A percentile compares a stretch with the other conserved stretches of the same genome.
Conservation (phyloP, 2,797 vertebrate species). For the Tiaroga cobitis region DNA sequence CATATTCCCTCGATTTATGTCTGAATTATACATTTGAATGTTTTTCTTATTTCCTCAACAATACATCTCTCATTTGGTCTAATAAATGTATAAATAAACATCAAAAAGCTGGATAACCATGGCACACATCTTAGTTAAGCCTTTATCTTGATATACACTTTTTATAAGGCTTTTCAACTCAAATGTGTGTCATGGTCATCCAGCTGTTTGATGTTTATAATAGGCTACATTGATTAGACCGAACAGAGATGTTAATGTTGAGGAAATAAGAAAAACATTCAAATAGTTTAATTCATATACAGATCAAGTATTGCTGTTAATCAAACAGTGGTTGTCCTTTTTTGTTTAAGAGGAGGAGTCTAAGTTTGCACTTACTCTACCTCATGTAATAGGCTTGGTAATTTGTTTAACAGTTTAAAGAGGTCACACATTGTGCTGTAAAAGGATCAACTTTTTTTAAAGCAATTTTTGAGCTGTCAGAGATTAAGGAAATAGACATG, state of each 20-base stretch:
- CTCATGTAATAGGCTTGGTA: neutral
- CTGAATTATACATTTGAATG: neutral
- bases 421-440: neutral
- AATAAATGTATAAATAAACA: neutral
- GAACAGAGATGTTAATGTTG: neutral
- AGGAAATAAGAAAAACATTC: neutral
- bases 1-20: neutral
- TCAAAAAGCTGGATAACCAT: neutral
- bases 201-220: neutral
- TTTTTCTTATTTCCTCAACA: neutral
- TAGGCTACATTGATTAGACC: neutral
- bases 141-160: neutral
- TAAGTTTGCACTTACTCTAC: neutral
- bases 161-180: neutral
- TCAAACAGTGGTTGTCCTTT: neutral
- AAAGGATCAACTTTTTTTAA: neutral
- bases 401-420: conserved; percentile 8
- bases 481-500: conserved; percentile 58
- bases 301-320: neutral
- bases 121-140: neutral
- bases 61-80: neutral
- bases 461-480: neutral
- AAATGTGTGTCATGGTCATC: neutral
- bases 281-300: neutral
- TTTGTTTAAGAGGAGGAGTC: conserved; percentile 35